Conservation (phyloP, 1,140 invertebrate species). For the Drosophila oshimai region DNA sequence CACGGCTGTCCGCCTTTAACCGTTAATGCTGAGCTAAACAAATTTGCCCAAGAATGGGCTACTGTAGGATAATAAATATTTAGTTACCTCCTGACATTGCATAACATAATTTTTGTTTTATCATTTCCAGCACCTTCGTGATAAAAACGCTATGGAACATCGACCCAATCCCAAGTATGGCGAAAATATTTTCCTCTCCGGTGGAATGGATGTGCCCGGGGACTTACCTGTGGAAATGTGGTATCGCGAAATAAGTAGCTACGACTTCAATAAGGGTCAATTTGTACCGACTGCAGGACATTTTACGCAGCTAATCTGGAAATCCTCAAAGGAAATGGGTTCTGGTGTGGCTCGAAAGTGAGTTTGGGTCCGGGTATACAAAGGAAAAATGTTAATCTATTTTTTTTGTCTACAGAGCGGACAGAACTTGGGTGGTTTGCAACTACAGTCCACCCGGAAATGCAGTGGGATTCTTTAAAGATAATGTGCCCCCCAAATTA, state of each 20-base stretch:
- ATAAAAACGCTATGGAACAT: slow-evolving; percentile 62
- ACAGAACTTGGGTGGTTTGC: slow-evolving; percentile 85
- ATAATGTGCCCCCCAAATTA: slow-evolving; percentile 85
- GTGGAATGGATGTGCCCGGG: slow-evolving; percentile 83
- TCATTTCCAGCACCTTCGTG: slow-evolving; percentile 50
- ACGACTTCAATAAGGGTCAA: slow-evolving; percentile 83
- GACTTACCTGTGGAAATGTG: slow-evolving; percentile 86
- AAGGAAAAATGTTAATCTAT: neutral
- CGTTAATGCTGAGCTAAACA: slow-evolving; percentile 43
- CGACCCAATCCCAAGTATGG: slow-evolving; percentile 63
- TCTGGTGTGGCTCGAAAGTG: slow-evolving; percentile 84
- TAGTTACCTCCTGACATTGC: neutral
- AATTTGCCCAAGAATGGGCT: slow-evolving; percentile 61
- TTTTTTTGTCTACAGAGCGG: slow-evolving; percentile 33
- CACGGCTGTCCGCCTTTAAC: slow-evolving; percentile 56
- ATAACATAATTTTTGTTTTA: neutral
- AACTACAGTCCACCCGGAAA: slow-evolving; percentile 91
- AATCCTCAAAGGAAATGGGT: slow-evolving; percentile 87
- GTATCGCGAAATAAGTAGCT: slow-evolving; percentile 86
- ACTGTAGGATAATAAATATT: slow-evolving; percentile 30
- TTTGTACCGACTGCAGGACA: slow-evolving; percentile 84
- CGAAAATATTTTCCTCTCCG: slow-evolving; percentile 67
- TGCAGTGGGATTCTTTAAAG: slow-evolving; percentile 86
- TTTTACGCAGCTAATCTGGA: slow-evolving; percentile 90
- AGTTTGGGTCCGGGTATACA: neutral